Base-by-base conservation (phyloP, 1,140 invertebrate species). In the Calephelis virginiensis region DNA sequence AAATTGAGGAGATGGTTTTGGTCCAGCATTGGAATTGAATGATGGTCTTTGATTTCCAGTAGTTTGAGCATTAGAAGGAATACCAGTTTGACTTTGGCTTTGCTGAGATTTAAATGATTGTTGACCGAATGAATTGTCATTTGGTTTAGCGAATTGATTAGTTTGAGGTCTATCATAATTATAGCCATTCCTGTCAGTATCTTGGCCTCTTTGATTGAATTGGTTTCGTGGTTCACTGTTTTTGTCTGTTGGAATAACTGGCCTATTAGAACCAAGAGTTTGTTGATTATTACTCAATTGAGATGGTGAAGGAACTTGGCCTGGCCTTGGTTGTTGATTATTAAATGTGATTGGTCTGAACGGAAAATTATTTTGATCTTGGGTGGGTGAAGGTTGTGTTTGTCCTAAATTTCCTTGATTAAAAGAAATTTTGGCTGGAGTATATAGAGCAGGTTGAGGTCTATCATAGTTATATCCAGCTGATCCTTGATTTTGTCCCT, bases 81-180 rank as follows among this genome's bases (percentile, higher is more conserved):
- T 49, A 43, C 49, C 49, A 56, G 17, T 13, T 6, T 49, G 37
- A 64, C 38, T 13, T 64, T 64, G 63, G 14, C n/a, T 13, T 45
- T 9, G 10, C 17, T 43, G 61, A 47, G 61, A 50, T 37, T 28
- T 17, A 6, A 14, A 17, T 6, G 63, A 40, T 56, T 1, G 10
- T 17, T 64, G 63, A 12, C 38, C 13, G 8, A 64, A 64, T 50
- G 53, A 46, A 49, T 48, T 47, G 11, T 5, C 50, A 56, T 64
- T 64, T 46, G 13, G 63, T 40, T 49, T 53, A 0, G 63, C 38
- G 14, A 62, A 62, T 53, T 50, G 62, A 40, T 5, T 63, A 38
- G 48, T n/a, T 65, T 69, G 67, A 37, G 59, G 63, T 64, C n/a
- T 63, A 13, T 47, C 45, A 11, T 68, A 63, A 49, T 48, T 48